These are phyloP conservation scores for Noctua janthina DNA, from an alignment of 2,888 invertebrate genomes.

Conservation along the genomic window DNA sequence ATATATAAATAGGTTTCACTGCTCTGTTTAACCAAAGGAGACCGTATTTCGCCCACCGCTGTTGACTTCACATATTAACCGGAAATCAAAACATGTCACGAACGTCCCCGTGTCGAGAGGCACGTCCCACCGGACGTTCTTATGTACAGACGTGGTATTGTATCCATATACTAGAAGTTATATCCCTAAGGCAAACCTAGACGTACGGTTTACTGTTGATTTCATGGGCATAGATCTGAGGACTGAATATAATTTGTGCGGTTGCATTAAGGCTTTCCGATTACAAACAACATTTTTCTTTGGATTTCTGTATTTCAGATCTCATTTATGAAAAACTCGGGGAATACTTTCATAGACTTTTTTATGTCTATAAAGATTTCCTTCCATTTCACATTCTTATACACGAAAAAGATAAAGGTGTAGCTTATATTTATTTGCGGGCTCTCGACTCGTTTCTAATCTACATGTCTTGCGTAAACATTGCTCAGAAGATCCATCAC, in stretches of 20 bases:
- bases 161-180: slow-evolving; percentile 20
- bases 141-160: slow-evolving; percentile 56
- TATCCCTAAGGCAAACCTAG: slow-evolving; percentile 28
- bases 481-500: background rate
- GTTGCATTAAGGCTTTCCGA: background rate
- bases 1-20: background rate
- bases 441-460: background rate
- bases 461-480: background rate
- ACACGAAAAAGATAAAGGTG: background rate
- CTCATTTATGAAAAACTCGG: background rate
- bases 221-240: slow-evolving; percentile 8
- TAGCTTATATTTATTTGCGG: background rate
- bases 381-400: background rate
- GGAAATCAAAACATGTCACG: slow-evolving; percentile 79
- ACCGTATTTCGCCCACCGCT: background rate
- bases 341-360: background rate
- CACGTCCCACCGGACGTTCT: slow-evolving; percentile 65
- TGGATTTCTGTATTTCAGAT: background rate
- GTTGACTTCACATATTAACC: slow-evolving; percentile 65
- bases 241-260: background rate
- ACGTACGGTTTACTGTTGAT: slow-evolving; percentile 20
- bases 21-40: slow-evolving; percentile 3
- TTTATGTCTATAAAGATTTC: background rate
- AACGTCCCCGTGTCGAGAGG: slow-evolving; percentile 66
- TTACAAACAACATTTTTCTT: background rate